Percentiles rank a stretch among this genome's conserved stretches.
Evolutionary conservation across 2,113 vertebrate genomes (phyloP).

Genomic region (Nycticryphes semicollaris): DNA sequence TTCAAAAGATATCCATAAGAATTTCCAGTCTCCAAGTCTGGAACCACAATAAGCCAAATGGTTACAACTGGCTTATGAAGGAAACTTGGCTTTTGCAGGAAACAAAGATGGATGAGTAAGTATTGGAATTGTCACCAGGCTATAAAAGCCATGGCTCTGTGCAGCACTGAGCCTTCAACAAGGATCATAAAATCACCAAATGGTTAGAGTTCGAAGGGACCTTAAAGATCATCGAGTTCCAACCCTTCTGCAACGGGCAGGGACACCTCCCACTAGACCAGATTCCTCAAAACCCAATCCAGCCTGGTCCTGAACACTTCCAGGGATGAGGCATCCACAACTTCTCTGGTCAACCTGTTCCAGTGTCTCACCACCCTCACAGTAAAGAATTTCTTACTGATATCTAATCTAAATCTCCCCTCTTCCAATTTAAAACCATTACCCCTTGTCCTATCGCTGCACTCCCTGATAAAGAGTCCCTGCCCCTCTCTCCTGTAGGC

Average conservation of each 20-base stretch:
- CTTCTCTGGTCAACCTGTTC: neutral
- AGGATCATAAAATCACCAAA: neutral
- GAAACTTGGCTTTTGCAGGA: neutral
- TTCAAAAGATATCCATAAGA: rapidly evolving
- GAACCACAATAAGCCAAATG: neutral
- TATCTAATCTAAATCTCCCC: neutral
- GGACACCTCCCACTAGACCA: neutral
- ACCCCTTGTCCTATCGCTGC: neutral
- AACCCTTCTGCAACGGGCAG: neutral
- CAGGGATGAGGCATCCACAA: neutral
- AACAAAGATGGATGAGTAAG: neutral
- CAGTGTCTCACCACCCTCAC: neutral
- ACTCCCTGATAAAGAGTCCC: neutral
- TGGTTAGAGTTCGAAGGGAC: neutral
- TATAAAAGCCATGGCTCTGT: neutral
- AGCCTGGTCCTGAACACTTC: neutral
- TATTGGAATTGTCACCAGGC: neutral
- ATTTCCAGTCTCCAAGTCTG: neutral
- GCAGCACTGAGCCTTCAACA: neutral
- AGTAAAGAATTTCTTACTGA: neutral
- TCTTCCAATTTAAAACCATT: neutral
- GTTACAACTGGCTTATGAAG: neutral
- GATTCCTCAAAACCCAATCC: neutral
- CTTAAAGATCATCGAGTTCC: neutral
- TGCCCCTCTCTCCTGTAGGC: neutral